Conservation (phyloP, 2,113 vertebrate genomes). For the Muntiacus reevesi region DNA sequence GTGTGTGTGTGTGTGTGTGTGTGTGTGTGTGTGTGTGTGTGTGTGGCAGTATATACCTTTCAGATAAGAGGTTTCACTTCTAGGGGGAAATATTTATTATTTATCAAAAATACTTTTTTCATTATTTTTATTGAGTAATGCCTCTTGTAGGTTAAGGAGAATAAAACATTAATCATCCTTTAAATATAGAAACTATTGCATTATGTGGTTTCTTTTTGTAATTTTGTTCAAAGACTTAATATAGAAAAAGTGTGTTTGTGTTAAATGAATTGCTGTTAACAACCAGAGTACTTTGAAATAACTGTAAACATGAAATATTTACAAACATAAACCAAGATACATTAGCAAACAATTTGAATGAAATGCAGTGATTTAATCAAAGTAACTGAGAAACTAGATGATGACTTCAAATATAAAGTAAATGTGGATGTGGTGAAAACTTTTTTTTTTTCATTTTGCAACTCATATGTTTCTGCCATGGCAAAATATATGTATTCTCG, state of each 20-base stretch:
- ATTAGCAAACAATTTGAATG: conserved; percentile 5
- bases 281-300: conserved; percentile 18
- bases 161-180: not conserved
- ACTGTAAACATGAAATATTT: conserved; percentile 32
- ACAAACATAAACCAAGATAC: not conserved
- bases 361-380: conserved; percentile 9
- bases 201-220: not conserved
- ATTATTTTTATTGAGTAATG: not conserved
- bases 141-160: not conserved
- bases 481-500: not conserved
- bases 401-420: conserved; percentile 10
- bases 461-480: fast-evolving
- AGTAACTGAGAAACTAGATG: not conserved
- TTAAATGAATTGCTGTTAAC: not conserved
- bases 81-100: not conserved
- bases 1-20: not conserved
- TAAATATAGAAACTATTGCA: not conserved
- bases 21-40: not conserved
- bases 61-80: not conserved
- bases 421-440: not conserved
- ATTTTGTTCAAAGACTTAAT: conserved; percentile 30
- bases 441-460: conserved; percentile 15
- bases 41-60: not conserved
- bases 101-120: not conserved
- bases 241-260: conserved; percentile 19